Evolutionary conservation across 1,140 invertebrate genomes (phyloP).

Genomic region (Drosophila navojoa): DNA sequence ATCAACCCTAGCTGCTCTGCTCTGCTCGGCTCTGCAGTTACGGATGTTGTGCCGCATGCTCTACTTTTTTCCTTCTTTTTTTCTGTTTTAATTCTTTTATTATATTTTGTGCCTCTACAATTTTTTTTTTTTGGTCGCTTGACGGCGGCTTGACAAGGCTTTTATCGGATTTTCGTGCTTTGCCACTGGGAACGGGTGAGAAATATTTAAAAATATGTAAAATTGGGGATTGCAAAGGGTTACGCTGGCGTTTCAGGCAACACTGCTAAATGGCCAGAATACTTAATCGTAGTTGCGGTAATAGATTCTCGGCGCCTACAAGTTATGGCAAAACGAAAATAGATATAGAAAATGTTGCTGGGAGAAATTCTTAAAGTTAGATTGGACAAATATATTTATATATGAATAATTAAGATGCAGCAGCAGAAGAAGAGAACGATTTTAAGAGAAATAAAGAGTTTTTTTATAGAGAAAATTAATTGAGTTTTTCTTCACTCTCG

Average conservation of each 20-base stretch:
- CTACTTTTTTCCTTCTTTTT: slow-evolving; percentile 29
- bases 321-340: background rate
- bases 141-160: slow-evolving; percentile 53
- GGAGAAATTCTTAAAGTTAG: background rate
- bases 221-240: slow-evolving; percentile 49
- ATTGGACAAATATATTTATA: too few species aligned
- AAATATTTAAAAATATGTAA: slow-evolving; percentile 59
- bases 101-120: slow-evolving; percentile 7
- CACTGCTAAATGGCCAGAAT: slow-evolving; percentile 30
- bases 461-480: too few species aligned
- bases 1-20: slow-evolving; percentile 54
- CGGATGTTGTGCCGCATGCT: slow-evolving; percentile 34
- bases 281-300: slow-evolving; percentile 22
- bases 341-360: background rate
- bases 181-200: slow-evolving; percentile 26
- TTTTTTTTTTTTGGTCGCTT: slow-evolving; percentile 33
- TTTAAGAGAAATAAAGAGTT: background rate
- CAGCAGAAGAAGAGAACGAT: too few species aligned
- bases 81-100: slow-evolving; percentile 14
- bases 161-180: slow-evolving; percentile 68
- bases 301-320: slow-evolving; percentile 11
- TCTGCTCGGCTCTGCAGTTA: slow-evolving; percentile 42
- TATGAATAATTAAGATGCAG: background rate
- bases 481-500: too few species aligned
- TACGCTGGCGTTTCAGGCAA: slow-evolving; percentile 20